A percentile compares a stretch with the other conserved stretches of the same genome.
These are phyloP conservation scores for Discoglossus pictus DNA, from an alignment of 2,797 vertebrate species.

Conservation along the genomic window DNA sequence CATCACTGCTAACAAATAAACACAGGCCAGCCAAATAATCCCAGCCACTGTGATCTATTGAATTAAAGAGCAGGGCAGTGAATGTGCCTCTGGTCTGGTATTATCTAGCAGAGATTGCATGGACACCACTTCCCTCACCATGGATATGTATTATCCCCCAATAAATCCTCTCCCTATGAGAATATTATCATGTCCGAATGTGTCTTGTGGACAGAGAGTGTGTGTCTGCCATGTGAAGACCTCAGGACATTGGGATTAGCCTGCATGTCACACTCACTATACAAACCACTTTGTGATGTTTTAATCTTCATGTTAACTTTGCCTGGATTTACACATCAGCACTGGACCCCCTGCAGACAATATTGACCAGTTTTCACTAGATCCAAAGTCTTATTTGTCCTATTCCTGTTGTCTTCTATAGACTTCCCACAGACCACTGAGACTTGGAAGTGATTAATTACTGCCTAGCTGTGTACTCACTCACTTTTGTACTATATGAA, in stretches of 20 bases:
- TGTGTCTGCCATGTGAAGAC: conserved; percentile 58
- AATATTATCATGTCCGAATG: conserved; percentile 33
- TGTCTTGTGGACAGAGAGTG: conserved; percentile 46
- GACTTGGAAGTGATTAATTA: neutral
- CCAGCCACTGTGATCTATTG: neutral
- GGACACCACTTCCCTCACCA: conserved; percentile 3
- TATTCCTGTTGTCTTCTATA: conserved; percentile 6
- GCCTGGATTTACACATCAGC: conserved; percentile 60
- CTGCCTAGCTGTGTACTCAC: too few species aligned
- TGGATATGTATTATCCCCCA: conserved; percentile 19
- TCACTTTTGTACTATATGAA: too few species aligned
- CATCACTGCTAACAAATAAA: conserved; percentile 17
- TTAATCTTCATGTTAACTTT: conserved; percentile 68
- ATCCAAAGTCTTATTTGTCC: conserved; percentile 20
- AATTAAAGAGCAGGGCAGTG: conserved; percentile 1
- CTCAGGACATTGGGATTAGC: conserved; percentile 67
- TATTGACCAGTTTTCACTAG: conserved; percentile 52
- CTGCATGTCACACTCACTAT: conserved; percentile 68
- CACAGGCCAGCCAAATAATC: neutral
- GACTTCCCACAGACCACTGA: neutral
- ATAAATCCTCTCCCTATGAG: conserved; percentile 52
- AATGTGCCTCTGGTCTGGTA: conserved; percentile 21
- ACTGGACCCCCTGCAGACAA: conserved; percentile 59
- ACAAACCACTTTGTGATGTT: conserved; percentile 68
- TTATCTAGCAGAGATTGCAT: conserved; percentile 33